Evolutionary conservation across 2,113 vertebrate species (phyloP).

Genomic region (Eulemur macaco): DNA sequence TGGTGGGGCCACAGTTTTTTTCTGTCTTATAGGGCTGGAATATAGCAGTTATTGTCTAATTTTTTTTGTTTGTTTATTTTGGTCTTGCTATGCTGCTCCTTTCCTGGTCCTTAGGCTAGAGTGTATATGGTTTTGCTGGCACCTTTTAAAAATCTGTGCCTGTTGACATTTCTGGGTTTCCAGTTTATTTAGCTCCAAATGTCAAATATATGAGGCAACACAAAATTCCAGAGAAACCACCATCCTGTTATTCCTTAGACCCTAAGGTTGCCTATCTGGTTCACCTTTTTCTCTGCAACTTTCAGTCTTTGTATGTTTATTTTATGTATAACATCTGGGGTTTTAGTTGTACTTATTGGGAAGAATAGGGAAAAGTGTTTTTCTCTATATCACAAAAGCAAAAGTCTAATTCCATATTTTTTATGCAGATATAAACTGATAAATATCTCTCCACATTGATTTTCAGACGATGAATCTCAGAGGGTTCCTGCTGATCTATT

Average conservation of each 20-base stretch:
- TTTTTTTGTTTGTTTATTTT: background rate
- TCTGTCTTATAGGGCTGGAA: background rate
- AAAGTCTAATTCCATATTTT: background rate
- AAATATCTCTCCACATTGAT: background rate
- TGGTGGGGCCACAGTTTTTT: background rate
- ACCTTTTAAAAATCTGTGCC: background rate
- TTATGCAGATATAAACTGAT: slow-evolving; percentile 31
- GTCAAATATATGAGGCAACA: background rate
- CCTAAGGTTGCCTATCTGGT: background rate
- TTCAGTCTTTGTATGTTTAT: background rate
- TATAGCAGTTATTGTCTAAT: background rate
- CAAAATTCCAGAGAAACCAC: background rate
- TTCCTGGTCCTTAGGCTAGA: background rate
- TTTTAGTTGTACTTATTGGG: background rate
- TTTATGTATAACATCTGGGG: background rate
- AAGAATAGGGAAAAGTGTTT: background rate
- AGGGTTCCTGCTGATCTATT: background rate
- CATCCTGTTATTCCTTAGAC: background rate
- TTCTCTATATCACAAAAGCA: background rate
- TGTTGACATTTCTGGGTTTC: background rate
- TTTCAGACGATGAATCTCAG: background rate
- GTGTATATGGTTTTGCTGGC: background rate
- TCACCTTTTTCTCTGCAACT: background rate
- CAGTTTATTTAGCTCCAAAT: background rate
- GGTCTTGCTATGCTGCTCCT: background rate